Conservation (phyloP, 2,113 vertebrate species). For the human region GRCh38 chr14:84250501-84251000, state of each 20-base stretch:
- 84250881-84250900: background rate
- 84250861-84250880: background rate
- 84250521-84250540: background rate
- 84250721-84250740: background rate
- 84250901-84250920: background rate
- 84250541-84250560: background rate
- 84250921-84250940: conserved; percentile 62
- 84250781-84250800: background rate
- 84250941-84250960: conserved; percentile 25
- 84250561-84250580: background rate
- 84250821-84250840: background rate
- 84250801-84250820: background rate
- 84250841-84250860: no score
- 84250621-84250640: background rate
- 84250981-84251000: conserved; percentile 79
- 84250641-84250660: background rate
- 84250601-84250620: background rate
- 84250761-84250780: background rate
- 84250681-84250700: background rate
- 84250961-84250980: conserved; percentile 78
- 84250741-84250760: background rate
- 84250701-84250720: background rate
- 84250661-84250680: background rate
- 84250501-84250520: background rate
- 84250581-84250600: background rate